phyloP scores from a whole-genome alignment of 2,888 invertebrate genomes.

The Ormyrus nitidulus region DNA sequence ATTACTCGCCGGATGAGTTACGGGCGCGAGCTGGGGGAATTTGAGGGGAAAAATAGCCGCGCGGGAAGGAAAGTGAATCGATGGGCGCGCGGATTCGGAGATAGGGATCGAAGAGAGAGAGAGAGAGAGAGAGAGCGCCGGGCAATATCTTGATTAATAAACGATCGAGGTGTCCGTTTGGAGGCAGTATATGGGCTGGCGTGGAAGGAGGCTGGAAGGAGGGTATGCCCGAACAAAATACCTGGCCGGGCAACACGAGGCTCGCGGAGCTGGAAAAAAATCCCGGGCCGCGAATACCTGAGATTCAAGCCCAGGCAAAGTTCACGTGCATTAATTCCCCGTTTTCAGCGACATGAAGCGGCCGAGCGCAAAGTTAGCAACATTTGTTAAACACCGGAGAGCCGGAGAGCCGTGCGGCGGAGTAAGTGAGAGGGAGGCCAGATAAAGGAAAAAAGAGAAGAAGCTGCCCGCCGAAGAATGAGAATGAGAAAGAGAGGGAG shows the following conservation, averaged over 20 bases:
- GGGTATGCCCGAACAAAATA: conserved; percentile 9
- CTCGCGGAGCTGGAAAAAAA: conserved; percentile 3
- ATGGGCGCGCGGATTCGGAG: too few species aligned
- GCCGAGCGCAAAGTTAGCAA: conserved; percentile 28
- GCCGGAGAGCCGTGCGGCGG: background rate
- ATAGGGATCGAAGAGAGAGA: too few species aligned
- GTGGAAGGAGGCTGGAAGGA: background rate
- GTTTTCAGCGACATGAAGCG: conserved; percentile 40
- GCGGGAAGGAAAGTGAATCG: too few species aligned
- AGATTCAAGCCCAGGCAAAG: conserved; percentile 48
- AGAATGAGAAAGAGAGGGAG: conserved; percentile 25
- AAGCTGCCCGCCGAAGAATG: conserved; percentile 30
- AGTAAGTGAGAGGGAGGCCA: conserved; percentile 10
- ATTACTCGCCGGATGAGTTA: conserved; percentile 17
- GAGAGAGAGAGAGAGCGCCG: too few species aligned
- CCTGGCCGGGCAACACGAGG: background rate
- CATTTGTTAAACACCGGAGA: conserved; percentile 50
- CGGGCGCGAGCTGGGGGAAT: background rate
- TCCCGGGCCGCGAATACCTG: conserved; percentile 30
- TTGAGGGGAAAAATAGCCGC: too few species aligned
- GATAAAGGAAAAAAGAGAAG: conserved; percentile 29
- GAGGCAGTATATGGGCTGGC: too few species aligned
- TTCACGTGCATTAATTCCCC: conserved; percentile 48
- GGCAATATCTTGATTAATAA: conserved; percentile 30
- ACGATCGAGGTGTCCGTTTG: conserved; percentile 1